Base-by-base conservation (phyloP, 2,113 vertebrate genomes). In the Paralichthys olivaceus region DNA sequence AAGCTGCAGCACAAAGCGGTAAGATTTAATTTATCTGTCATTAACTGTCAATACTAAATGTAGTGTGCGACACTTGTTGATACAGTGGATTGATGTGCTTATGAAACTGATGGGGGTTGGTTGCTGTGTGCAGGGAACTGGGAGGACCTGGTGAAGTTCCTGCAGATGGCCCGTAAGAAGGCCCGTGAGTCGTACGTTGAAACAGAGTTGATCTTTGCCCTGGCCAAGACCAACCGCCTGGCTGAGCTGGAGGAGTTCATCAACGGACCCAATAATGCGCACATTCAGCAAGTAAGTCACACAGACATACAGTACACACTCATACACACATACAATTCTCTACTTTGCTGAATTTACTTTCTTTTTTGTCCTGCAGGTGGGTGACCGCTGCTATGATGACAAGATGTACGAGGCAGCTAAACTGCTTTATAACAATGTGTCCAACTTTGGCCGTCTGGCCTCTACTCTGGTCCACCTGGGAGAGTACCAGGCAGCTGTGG, bases 341-440 rank as follows among this genome's bases (percentile, higher is more conserved):
- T n/a, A 56, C 17, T 54, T 77, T 8, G 0, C 61, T 68, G 22
- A 25, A 22, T 13, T 43, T 37, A 7, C 6, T 40, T 20, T 17
- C 19, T 14, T 40, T 28, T 58, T 5, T 40, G 12, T 75, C 26
- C 4, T n/a, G 75, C 32, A 99, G 98, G 98, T 99, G 75, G 98
- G 98, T 0, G 98, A 99, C 77, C 95, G 98, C 77, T 99, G 98
- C 84, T 99, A 99, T 0, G 98, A 99, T 53, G 98, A 99, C 79
- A 99, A 97, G 91, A 99, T 99, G 98, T 99, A 99, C 7, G 98
- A 99, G 8, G 98, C 98, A 63, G 98, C 98, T 84, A 99, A 99
- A 74, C 92, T 99, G 29, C 89, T 99, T 57, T 99, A 99, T 87
- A 99, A 99, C 89, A 99, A 99, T 0, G 98, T 99, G 55, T 99